Base-by-base conservation (phyloP, 2,113 vertebrate genomes). In the Marmota flaviventris region DNA sequence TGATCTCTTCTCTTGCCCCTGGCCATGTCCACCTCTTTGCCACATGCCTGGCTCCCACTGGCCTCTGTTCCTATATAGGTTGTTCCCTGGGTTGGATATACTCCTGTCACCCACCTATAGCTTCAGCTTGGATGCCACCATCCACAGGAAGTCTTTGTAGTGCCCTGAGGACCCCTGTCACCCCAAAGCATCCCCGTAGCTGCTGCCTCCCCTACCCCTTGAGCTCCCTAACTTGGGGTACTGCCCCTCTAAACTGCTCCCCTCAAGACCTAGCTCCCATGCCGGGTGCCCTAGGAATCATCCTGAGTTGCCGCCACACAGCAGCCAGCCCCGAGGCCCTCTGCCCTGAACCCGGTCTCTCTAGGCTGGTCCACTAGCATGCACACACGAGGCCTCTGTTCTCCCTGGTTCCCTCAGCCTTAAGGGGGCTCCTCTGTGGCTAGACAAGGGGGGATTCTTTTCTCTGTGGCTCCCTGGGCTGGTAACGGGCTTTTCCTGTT, bases 371-470 rank as follows among this genome's bases (percentile, higher is more conserved):
- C 56, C 1, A 53, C 51, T 53, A 18, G 13, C 25, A 14, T 18
- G 90, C 48, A 58, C 51, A 56, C 27, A 0, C 4, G 51, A 65
- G 37, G 34, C 34, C 42, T 85, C 24, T 4, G 14, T 34, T n/a
- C n/a, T 63, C 0, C 0, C 2, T 0, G 4, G 48, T 8, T 25
- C 56, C 20, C 42, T 63, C 18, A 2, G 51, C 51, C n/a, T 42
- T 22, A 29, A 61, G 45, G 20, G 6, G n/a, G 34, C 22, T 73
- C 14, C 58, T 63, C 12, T 25, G 22, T 4, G 39, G 79, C n/a
- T 67, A 76, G 25, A 32, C 8, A 24, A 51, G 53, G 14, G 9
- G 10, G 0, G 0, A 4, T 37, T 58, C 61, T 63, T 63, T n/a
- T 48, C 22, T 42, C 77, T 22, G 61, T 42, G 70, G 53, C 29